Conservation (phyloP, 2,888 invertebrate species). For the Selenia dentaria region DNA sequence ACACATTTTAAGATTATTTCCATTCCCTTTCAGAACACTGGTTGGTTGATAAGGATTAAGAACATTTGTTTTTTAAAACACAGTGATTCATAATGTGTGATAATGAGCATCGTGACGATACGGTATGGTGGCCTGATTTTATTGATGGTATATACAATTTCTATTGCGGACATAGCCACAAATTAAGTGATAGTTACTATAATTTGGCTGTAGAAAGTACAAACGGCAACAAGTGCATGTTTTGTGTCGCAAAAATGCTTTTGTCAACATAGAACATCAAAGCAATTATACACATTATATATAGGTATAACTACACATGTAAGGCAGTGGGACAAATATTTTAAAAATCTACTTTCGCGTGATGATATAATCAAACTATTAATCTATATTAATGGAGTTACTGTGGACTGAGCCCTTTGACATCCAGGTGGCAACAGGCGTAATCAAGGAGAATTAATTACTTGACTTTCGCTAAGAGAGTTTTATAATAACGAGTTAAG, state of each 20-base stretch:
- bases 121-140: too few species aligned
- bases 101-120: too few species aligned
- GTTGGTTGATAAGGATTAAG: slow-evolving; percentile 3
- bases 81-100: not conserved
- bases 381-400: not conserved
- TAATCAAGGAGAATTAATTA: slow-evolving; percentile 43
- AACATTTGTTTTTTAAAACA: not conserved
- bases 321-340: too few species aligned
- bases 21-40: too few species aligned
- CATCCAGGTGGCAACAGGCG: slow-evolving; percentile 22
- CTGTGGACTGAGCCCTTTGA: slow-evolving; percentile 35
- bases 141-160: too few species aligned
- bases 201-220: too few species aligned
- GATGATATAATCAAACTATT: slow-evolving; percentile 3
- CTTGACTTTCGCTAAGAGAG: slow-evolving; percentile 57
- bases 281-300: too few species aligned
- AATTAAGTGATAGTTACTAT: too few species aligned
- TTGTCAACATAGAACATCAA: too few species aligned
- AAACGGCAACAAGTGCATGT: too few species aligned
- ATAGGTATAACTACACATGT: not conserved
- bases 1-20: not conserved
- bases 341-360: not conserved
- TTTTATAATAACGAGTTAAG: slow-evolving; percentile 63
- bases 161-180: too few species aligned
- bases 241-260: too few species aligned